phyloP scores from a whole-genome alignment of 1,140 invertebrate species.

The Philotrypesis tridentata region DNA sequence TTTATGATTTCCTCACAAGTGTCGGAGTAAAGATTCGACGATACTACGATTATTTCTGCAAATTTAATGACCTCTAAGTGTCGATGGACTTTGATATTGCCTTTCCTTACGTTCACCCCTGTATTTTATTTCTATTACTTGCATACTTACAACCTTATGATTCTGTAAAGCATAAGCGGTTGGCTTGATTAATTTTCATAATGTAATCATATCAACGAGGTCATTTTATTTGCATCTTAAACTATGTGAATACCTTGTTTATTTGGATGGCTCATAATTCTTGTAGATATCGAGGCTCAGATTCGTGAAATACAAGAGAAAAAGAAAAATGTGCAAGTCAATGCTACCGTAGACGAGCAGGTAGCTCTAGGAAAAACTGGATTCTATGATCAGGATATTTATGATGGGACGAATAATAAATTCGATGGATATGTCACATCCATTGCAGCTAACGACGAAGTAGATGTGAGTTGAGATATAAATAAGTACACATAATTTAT shows the following conservation, averaged over 20 bases:
- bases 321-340: conserved; percentile 82
- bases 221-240: too few species aligned
- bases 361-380: conserved; percentile 92
- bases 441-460: conserved; percentile 94
- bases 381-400: conserved; percentile 95
- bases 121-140: too few species aligned
- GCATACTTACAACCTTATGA: too few species aligned
- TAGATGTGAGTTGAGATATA: conserved; percentile 77
- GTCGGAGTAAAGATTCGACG: too few species aligned
- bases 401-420: conserved; percentile 87
- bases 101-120: too few species aligned
- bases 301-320: conserved; percentile 92
- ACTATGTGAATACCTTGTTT: background rate
- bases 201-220: background rate
- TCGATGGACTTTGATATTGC: conserved; percentile 10
- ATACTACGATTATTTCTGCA: too few species aligned
- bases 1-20: conserved; percentile 20
- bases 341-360: conserved; percentile 80
- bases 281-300: conserved; percentile 93
- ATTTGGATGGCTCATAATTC: background rate
- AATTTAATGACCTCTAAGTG: too few species aligned
- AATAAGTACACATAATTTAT: background rate
- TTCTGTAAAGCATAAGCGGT: too few species aligned
- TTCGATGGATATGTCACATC: conserved; percentile 97
- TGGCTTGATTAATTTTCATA: too few species aligned